Base-by-base conservation (phyloP, 2,113 vertebrate species). In the Xerus inauris region DNA sequence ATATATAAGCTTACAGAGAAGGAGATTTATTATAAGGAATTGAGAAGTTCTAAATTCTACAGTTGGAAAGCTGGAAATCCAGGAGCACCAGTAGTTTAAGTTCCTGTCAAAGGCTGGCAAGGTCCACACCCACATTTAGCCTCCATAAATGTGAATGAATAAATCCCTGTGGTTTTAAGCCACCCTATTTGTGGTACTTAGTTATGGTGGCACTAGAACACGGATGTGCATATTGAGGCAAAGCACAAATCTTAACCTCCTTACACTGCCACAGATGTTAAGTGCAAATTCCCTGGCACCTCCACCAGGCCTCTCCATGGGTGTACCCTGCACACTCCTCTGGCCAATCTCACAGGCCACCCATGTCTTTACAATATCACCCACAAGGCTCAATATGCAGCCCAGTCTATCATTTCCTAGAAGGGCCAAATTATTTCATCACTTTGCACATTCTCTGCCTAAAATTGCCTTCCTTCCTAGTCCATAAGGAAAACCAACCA, bases 281-380 rank as follows among this genome's bases (percentile, higher is more conserved):
- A 35, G 40, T 40, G 7, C 6, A 32, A 71, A 19, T 16, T 72
- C 35, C n/a, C 45, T 73, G 57, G 45, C 45, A 73, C 42, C 32
- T 26, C 11, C 8, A 5, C 11, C 11, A 32, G n/a, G 20, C 75
- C n/a, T 62, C 16, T 26, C 30, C 28, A 45, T 10, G 42, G 1
- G 22, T 72, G 54, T 7, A 45, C 35, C 38, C 28, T 42, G 14
- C 20, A 28, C 16, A 28, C 16, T 54, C 16, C n/a, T 51, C 42
- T 5, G n/a, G 14, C 26, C 62, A 49, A 11, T 62, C 11, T 35
- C 54, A 6, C 5, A 8, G 47, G 16, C 72, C 22, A 42, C 81
- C 30, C 0, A 3, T 19, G 6, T 4, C n/a, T 51, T 54, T n/a
- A 57, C 16, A 54, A 28, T 16, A 4, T 3, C 14, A 8, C 54